Percentiles rank a stretch among this genome's conserved stretches.
phyloP scores from a whole-genome alignment of 1,140 invertebrate species.

The Fopius arisanus region DNA sequence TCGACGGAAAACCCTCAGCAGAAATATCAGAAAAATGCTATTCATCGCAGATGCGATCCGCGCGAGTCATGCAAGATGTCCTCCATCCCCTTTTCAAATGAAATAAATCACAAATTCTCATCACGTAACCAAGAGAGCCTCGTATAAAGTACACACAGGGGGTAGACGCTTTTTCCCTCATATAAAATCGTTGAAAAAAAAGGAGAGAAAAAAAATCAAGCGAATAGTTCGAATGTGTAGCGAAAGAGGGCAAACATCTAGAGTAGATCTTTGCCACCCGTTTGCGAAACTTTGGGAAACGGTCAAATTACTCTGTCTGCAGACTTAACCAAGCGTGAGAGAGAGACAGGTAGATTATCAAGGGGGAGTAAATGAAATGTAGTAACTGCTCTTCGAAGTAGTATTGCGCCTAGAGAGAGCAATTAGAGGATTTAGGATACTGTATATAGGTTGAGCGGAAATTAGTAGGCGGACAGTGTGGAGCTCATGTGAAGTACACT shows the following conservation, averaged over 20 bases:
- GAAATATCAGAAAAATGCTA: background rate
- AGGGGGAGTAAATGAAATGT: constrained; percentile 9
- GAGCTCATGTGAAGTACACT: constrained; percentile 6
- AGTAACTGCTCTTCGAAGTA: constrained; percentile 9
- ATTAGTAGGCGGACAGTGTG: constrained; percentile 8
- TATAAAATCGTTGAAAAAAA: background rate
- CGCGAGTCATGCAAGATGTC: background rate
- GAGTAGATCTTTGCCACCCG: background rate
- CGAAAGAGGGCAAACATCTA: constrained; percentile 3
- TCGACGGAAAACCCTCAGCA: no score
- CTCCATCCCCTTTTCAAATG: background rate
- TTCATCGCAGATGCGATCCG: background rate
- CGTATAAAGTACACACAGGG: background rate
- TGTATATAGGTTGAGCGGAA: constrained; percentile 1
- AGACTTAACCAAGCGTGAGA: background rate
- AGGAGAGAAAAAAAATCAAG: background rate
- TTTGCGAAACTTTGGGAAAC: constrained; percentile 1
- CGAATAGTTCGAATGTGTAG: background rate
- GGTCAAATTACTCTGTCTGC: constrained; percentile 7
- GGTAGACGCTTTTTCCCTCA: background rate
- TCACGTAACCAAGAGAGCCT: background rate
- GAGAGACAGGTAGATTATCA: background rate
- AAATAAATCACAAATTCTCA: constrained; percentile 9
- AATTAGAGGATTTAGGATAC: constrained; percentile 8
- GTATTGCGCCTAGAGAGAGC: constrained; percentile 8